Conservation (phyloP, 1,140 invertebrate species). For the Solen grandis region DNA sequence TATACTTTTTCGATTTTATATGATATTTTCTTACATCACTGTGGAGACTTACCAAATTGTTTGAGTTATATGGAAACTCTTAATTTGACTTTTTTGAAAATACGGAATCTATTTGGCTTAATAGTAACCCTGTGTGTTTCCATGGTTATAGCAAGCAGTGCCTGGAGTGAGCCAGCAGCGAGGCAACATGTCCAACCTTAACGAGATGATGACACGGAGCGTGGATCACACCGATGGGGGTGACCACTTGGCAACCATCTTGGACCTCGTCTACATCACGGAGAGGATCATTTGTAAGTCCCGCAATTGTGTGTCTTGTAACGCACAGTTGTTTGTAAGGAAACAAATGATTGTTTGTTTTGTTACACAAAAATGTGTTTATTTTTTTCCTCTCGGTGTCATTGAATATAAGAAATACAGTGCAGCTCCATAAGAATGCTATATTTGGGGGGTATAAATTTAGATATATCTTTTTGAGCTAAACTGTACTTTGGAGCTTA, state of each 20-base stretch:
- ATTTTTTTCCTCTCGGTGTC: too few relatives aligned
- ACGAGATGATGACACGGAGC: conserved; percentile 20
- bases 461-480: too few relatives aligned
- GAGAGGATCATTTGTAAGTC: conserved; percentile 89
- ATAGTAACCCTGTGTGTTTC: neutral
- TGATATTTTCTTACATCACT: neutral
- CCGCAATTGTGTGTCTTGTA: neutral
- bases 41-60: neutral
- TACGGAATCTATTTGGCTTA: neutral
- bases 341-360: too few relatives aligned
- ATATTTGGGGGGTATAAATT: too few relatives aligned
- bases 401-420: too few relatives aligned
- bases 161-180: conserved; percentile 44
- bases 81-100: neutral
- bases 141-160: conserved; percentile 37
- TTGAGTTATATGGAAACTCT: neutral
- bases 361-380: too few relatives aligned
- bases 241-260: conserved; percentile 68
- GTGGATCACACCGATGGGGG: conserved; percentile 11
- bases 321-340: too few relatives aligned
- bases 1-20: neutral
- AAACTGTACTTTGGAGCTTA: too few relatives aligned
- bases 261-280: conserved; percentile 93
- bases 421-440: too few relatives aligned
- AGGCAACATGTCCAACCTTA: conserved; percentile 46